Evolutionary conservation across 2,113 vertebrate genomes (phyloP).

Genomic region (Grammomys dolichurus): DNA sequence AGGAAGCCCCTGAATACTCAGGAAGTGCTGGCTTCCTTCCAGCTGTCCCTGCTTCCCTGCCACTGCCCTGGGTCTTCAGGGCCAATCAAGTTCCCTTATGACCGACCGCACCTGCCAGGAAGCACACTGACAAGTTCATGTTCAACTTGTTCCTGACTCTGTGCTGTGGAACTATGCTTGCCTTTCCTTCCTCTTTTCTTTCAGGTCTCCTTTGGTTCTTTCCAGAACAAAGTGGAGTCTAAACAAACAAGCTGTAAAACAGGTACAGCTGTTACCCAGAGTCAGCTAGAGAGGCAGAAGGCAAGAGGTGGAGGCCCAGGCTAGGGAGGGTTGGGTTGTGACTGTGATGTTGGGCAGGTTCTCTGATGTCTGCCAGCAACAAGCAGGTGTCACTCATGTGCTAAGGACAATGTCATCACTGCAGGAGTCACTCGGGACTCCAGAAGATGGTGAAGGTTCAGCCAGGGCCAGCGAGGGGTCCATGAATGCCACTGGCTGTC

Average conservation of each 20-base stretch:
- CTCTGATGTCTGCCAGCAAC: neutral
- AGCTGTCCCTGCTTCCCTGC: neutral
- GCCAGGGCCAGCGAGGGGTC: neutral
- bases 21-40: neutral
- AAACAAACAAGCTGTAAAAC: neutral
- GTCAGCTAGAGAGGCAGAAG: neutral
- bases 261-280: neutral
- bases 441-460: too few relatives aligned
- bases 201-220: neutral
- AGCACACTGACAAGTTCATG: neutral
- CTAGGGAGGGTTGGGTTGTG: neutral
- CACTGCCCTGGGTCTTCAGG: neutral
- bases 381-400: neutral
- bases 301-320: neutral
- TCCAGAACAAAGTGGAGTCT: neutral
- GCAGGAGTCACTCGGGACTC: neutral
- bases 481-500: neutral
- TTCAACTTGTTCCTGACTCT: neutral
- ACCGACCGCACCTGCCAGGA: neutral
- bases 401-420: neutral
- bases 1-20: neutral
- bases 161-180: neutral
- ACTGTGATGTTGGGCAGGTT: neutral
- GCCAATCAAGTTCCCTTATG: neutral
- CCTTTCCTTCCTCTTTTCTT: neutral